A percentile compares a stretch with the other conserved stretches of the same genome.
Conservation (phyloP, 2,797 vertebrate genomes). For the Spondyliosoma cantharus region DNA sequence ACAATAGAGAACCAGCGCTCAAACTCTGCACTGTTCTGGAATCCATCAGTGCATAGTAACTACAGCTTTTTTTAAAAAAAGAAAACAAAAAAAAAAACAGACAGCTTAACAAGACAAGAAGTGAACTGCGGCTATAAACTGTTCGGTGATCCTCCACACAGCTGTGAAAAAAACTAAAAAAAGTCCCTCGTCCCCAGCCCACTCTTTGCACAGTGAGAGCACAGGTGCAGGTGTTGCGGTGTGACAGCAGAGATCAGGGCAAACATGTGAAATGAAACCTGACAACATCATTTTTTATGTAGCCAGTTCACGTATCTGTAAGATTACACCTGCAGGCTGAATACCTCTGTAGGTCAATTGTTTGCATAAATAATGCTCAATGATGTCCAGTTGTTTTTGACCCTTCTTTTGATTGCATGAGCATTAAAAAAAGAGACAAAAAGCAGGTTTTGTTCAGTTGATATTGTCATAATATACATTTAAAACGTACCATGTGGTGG, state of each 20-base stretch:
- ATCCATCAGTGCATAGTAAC: constrained; percentile 18
- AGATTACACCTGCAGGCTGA: constrained; percentile 24
- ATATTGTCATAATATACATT: constrained; percentile 41
- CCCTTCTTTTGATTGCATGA: background rate
- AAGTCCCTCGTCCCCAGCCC: constrained; percentile 2
- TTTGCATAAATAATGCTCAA: constrained; percentile 2
- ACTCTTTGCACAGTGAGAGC: constrained; percentile 19
- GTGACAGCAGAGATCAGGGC: constrained; percentile 28
- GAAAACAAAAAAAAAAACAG: too few relatives aligned
- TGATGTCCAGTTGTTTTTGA: background rate
- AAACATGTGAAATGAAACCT: constrained; percentile 51
- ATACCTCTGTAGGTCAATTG: constrained; percentile 13
- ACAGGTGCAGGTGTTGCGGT: constrained; percentile 57
- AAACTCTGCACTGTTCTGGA: constrained; percentile 15
- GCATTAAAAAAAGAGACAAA: constrained; percentile 4
- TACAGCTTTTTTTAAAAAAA: constrained; percentile 1
- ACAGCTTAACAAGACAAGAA: constrained; percentile 27
- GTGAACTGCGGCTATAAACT: constrained; percentile 24
- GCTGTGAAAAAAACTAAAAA: constrained; percentile 6
- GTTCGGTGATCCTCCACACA: constrained; percentile 16
- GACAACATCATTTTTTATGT: constrained; percentile 39
- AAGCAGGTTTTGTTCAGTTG: constrained; percentile 19
- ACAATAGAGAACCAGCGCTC: background rate
- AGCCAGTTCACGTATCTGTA: constrained; percentile 24
- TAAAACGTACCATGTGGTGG: constrained; percentile 70